Evolutionary conservation across 2,113 vertebrate genomes (phyloP).

Genomic region (Gobius niger): DNA sequence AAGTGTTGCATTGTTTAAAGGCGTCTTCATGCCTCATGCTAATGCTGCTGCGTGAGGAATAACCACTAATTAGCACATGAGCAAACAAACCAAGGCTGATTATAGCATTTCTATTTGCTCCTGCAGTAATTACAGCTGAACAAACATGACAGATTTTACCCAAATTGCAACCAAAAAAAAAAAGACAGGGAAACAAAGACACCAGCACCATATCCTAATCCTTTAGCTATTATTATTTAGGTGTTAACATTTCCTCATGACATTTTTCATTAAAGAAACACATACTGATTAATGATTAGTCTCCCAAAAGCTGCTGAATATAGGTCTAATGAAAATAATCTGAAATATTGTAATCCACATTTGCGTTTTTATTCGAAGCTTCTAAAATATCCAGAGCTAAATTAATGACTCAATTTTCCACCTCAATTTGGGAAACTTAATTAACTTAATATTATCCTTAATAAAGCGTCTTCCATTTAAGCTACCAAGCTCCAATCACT

Average conservation of each 20-base stretch:
- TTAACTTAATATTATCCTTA: not conserved
- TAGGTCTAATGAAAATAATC: too few species aligned
- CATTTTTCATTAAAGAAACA: conserved; percentile 18
- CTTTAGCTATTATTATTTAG: not conserved
- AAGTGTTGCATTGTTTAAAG: conserved; percentile 1
- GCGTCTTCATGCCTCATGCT: conserved; percentile 13
- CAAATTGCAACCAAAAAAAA: conserved; percentile 8
- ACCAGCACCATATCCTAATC: not conserved
- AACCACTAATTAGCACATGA: conserved; percentile 45
- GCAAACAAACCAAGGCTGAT: conserved; percentile 48
- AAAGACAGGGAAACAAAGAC: not conserved
- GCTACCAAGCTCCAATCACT: not conserved
- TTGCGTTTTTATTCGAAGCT: not conserved
- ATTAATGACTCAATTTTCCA: not conserved
- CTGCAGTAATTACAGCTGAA: conserved; percentile 38
- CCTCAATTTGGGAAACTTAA: not conserved
- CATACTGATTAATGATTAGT: not conserved
- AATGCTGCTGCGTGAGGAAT: conserved; percentile 15
- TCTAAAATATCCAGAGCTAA: not conserved
- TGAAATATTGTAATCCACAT: not conserved
- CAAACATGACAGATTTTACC: conserved; percentile 32
- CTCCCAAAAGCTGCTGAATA: too few species aligned
- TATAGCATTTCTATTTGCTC: conserved; percentile 28
- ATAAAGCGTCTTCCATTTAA: not conserved
- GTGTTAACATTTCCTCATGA: conserved; percentile 11